Conservation (phyloP, 1,140 invertebrate species). For the Drosophila nasuta region DNA sequence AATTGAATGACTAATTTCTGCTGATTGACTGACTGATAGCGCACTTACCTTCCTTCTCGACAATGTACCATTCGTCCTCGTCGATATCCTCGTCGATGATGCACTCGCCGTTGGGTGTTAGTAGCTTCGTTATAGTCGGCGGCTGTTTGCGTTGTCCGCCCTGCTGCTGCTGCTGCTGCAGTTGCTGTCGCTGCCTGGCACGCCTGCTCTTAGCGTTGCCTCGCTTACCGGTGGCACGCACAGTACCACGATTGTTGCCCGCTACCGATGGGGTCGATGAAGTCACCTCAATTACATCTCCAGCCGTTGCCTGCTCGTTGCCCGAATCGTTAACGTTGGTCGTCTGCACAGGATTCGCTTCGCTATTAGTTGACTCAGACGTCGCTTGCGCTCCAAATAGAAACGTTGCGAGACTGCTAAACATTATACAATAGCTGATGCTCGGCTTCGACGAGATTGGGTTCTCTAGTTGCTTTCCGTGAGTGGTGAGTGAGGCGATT, state of each 20-base stretch:
- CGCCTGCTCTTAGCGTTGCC: conserved; percentile 62
- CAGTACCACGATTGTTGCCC: conserved; percentile 61
- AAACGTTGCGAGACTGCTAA: conserved; percentile 83
- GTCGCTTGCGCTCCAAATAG: conserved; percentile 82
- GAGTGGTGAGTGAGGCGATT: neutral
- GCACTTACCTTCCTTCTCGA: conserved; percentile 80
- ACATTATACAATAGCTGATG: conserved; percentile 75
- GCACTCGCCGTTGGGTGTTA: conserved; percentile 58
- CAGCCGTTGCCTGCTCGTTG: conserved; percentile 41
- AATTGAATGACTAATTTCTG: too few relatives aligned
- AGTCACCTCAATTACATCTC: conserved; percentile 81
- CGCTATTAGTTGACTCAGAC: conserved; percentile 58
- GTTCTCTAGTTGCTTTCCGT: neutral
- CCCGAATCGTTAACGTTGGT: conserved; percentile 37
- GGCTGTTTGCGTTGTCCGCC: conserved; percentile 62
- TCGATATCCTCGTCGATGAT: conserved; percentile 67
- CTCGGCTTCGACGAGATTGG: conserved; percentile 12
- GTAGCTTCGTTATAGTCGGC: conserved; percentile 60
- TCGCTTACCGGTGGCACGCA: conserved; percentile 58
- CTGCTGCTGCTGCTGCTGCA: conserved; percentile 46
- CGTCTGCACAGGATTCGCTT: conserved; percentile 57
- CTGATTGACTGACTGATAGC: too few relatives aligned
- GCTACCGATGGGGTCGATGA: conserved; percentile 77
- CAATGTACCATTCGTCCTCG: conserved; percentile 84
- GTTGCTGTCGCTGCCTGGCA: conserved; percentile 47